Percentiles rank a stretch among this genome's conserved stretches.
Evolutionary conservation across 1,140 invertebrate genomes (phyloP).

Genomic region (Steinernema feltiae): DNA sequence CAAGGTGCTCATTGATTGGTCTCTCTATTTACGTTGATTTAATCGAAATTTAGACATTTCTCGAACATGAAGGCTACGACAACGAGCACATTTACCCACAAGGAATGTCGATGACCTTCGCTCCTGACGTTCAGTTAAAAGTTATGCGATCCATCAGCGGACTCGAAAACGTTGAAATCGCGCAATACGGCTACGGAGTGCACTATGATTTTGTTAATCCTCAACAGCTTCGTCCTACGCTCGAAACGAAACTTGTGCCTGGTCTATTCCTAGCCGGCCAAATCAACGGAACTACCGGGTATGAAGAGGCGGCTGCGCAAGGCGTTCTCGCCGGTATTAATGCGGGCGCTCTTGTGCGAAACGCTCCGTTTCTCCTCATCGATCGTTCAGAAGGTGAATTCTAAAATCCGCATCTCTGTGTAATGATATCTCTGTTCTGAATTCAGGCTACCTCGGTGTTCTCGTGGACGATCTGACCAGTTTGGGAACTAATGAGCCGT

Average conservation of each 20-base stretch:
- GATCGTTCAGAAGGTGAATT: slow-evolving; percentile 45
- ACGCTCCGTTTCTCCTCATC: slow-evolving; percentile 66
- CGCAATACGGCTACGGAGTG: slow-evolving; percentile 76
- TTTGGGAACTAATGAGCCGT: slow-evolving; percentile 77
- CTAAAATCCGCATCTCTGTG: background rate
- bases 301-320: slow-evolving; percentile 89
- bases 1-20: background rate
- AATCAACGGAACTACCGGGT: slow-evolving; percentile 91
- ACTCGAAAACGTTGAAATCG: slow-evolving; percentile 71
- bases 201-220: slow-evolving; percentile 89
- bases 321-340: slow-evolving; percentile 72
- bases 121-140: slow-evolving; percentile 72
- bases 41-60: slow-evolving; percentile 65
- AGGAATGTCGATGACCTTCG: slow-evolving; percentile 80
- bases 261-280: slow-evolving; percentile 82
- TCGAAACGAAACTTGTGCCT: slow-evolving; percentile 73
- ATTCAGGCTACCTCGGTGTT: slow-evolving; percentile 80
- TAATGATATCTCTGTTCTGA: slow-evolving; percentile 64
- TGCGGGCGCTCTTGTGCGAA: slow-evolving; percentile 56
- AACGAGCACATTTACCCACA: slow-evolving; percentile 78
- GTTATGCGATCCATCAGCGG: slow-evolving; percentile 71
- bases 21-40: slow-evolving; percentile 56
- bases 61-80: slow-evolving; percentile 83
- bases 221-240: slow-evolving; percentile 70
- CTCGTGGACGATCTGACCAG: slow-evolving; percentile 83